Percentiles rank a stretch among this genome's conserved stretches.
Conservation (phyloP, 2,113 vertebrate species). For the Rafetus swinhoei region DNA sequence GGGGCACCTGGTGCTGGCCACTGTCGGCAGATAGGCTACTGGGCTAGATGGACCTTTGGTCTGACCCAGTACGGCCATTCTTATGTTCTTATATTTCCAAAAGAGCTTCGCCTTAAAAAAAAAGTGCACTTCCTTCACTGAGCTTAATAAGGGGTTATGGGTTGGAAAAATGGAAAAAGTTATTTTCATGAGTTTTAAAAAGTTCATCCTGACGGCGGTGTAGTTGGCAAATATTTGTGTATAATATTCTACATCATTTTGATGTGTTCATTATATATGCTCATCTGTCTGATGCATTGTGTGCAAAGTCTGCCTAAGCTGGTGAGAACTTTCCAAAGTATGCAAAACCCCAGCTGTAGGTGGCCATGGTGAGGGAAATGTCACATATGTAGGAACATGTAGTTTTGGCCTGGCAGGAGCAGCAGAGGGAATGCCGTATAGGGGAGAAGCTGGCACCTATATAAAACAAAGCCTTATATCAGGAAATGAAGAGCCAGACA, state of each 20-base stretch:
- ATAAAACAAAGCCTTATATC: too few relatives aligned
- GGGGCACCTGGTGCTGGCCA: too few relatives aligned
- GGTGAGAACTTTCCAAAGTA: not conserved
- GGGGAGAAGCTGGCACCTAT: not conserved
- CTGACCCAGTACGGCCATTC: too few relatives aligned
- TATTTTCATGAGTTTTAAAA: not conserved
- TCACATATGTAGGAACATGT: not conserved
- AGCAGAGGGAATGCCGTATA: not conserved
- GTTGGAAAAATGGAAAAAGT: not conserved
- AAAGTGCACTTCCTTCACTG: not conserved
- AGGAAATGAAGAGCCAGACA: not conserved
- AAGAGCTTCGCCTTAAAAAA: not conserved
- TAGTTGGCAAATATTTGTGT: not conserved
- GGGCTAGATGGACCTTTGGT: too few relatives aligned
- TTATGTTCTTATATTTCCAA: not conserved
- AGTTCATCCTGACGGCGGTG: not conserved
- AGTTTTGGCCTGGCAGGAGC: not conserved
- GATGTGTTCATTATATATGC: rapidly evolving
- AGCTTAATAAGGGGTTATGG: not conserved
- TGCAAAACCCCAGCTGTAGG: not conserved
- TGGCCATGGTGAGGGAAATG: not conserved
- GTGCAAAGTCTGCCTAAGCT: not conserved
- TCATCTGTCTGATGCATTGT: not conserved
- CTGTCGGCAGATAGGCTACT: too few relatives aligned
- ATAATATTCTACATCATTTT: not conserved